Conservation (phyloP, 2,888 invertebrate species). For the Caenorhabditis japonica region DNA sequence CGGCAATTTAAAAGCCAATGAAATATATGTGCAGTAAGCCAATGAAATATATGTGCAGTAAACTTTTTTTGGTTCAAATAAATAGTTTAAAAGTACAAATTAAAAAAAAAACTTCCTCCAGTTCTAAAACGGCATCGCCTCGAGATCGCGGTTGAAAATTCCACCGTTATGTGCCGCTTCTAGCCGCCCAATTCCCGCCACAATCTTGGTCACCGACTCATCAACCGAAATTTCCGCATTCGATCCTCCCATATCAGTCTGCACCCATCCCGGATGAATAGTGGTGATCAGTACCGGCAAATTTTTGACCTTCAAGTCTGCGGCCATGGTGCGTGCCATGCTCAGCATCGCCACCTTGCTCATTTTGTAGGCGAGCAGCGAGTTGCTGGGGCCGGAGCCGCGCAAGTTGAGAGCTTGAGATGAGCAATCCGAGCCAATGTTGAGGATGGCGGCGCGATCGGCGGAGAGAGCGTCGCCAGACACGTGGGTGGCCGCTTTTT, state of each 20-base stretch:
- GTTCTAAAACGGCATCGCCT: conserved; percentile 47
- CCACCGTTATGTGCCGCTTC: conserved; percentile 29
- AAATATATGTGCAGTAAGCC: too few relatives aligned
- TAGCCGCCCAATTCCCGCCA: conserved; percentile 18
- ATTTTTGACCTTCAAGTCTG: conserved; percentile 31
- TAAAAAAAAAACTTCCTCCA: too few relatives aligned
- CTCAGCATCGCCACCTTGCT: conserved; percentile 41
- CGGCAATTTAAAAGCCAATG: too few relatives aligned
- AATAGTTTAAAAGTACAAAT: too few relatives aligned
- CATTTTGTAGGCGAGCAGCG: conserved; percentile 31
- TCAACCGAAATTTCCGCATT: conserved; percentile 46
- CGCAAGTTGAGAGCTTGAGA: conserved; percentile 41
- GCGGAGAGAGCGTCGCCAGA: conserved; percentile 38
- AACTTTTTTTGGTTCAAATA: too few relatives aligned
- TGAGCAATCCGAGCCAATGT: conserved; percentile 55
- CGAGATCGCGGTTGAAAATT: conserved; percentile 37
- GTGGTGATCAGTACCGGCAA: conserved; percentile 38
- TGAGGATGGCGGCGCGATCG: conserved; percentile 54
- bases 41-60: too few relatives aligned
- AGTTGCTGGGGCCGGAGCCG: conserved; percentile 22
- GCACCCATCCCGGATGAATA: conserved; percentile 55
- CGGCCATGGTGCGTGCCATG: conserved; percentile 32
- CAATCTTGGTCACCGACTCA: conserved; percentile 38
- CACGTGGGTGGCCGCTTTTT: conserved; percentile 34
- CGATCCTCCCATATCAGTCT: conserved; percentile 49